Evolutionary conservation across 2,797 vertebrate species (phyloP).

Genomic region (Myripristis murdjan): DNA sequence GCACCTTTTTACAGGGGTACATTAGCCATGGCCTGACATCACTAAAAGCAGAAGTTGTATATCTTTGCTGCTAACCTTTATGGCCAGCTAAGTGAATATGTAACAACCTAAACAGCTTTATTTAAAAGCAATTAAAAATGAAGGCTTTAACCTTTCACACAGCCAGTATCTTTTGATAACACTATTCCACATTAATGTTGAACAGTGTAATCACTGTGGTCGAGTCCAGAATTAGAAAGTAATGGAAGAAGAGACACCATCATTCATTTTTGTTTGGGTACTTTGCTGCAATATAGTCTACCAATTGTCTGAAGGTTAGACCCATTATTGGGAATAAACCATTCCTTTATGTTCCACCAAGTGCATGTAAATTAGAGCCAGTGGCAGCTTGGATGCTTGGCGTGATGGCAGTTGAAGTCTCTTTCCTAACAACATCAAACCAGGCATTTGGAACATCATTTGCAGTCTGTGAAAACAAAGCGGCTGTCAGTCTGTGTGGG

Average conservation of each 20-base stretch:
- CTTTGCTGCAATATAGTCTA: not conserved
- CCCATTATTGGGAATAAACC: not conserved
- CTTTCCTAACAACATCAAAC: conserved; percentile 29
- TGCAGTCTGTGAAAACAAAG: conserved; percentile 42
- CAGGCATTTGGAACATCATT: conserved; percentile 34
- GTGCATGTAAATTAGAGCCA: conserved; percentile 11
- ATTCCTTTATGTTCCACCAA: not conserved
- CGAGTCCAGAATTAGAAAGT: too few relatives aligned
- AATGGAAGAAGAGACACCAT: not conserved
- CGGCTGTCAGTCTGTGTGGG: conserved; percentile 42
- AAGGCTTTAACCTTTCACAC: too few relatives aligned
- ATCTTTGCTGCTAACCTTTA: not conserved
- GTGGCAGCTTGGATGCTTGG: conserved; percentile 14
- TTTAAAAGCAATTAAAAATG: too few relatives aligned
- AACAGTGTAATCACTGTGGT: too few relatives aligned
- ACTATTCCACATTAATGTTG: too few relatives aligned
- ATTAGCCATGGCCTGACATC: not conserved
- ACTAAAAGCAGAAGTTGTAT: not conserved
- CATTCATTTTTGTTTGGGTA: not conserved
- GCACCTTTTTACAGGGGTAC: not conserved
- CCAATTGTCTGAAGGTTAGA: not conserved
- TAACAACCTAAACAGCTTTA: too few relatives aligned
- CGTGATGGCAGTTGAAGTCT: not conserved
- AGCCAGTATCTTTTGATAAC: too few relatives aligned
- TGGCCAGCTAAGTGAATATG: not conserved